These are phyloP conservation scores for Euplexia lucipara DNA, from an alignment of 2,888 invertebrate species.

Conservation along the genomic window DNA sequence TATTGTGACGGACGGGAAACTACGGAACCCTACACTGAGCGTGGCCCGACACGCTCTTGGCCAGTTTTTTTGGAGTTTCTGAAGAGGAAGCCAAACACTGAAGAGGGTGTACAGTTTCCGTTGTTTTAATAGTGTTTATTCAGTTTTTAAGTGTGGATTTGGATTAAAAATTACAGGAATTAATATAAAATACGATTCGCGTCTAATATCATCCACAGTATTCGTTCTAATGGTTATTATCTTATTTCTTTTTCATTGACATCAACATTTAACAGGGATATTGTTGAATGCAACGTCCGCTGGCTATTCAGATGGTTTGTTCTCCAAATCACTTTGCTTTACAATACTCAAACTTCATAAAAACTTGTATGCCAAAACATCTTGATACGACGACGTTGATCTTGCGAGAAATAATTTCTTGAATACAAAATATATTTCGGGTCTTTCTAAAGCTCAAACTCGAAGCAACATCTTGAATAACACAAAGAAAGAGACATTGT, in stretches of 20 bases:
- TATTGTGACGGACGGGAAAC: too few species aligned
- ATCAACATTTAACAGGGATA: neutral
- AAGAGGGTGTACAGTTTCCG: neutral
- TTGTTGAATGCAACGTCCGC: conserved; percentile 1
- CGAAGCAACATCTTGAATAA: conserved; percentile 15
- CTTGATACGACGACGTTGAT: neutral
- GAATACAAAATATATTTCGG: neutral
- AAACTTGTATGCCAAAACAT: neutral
- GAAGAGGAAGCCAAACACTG: too few species aligned
- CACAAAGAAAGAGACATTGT: conserved; percentile 11
- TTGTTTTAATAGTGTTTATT: neutral
- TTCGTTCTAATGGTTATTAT: neutral
- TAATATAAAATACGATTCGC: too few species aligned
- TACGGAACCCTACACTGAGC: too few species aligned
- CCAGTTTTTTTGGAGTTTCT: too few species aligned
- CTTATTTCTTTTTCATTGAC: neutral
- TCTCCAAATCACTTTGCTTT: conserved; percentile 27
- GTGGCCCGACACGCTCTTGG: too few species aligned
- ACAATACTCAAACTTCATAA: conserved; percentile 26
- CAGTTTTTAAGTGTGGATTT: neutral
- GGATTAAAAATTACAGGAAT: too few species aligned
- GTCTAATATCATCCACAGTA: too few species aligned
- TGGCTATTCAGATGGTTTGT: conserved; percentile 1
- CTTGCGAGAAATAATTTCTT: neutral
- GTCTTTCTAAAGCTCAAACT: neutral